A percentile compares a stretch with the other conserved stretches of the same genome.
These are phyloP conservation scores for Macroramphosus scolopax DNA, from an alignment of 2,797 vertebrate genomes.

Conservation along the genomic window DNA sequence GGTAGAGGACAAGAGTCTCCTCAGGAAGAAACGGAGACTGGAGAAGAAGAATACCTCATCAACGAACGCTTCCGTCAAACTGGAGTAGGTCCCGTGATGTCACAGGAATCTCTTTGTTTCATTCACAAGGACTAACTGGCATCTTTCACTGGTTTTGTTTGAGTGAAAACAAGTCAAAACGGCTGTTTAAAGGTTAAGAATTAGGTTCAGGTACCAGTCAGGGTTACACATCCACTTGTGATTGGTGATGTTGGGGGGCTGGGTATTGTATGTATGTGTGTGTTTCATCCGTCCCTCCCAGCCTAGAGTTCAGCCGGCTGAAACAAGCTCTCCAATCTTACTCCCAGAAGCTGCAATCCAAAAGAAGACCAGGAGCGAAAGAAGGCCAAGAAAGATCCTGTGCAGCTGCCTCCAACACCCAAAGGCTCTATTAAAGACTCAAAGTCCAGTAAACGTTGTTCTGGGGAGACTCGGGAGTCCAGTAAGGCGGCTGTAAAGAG, in stretches of 20 bases:
- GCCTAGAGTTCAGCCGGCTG: not conserved
- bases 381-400: conserved; percentile 52
- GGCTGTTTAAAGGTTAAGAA: too few species aligned
- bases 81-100: conserved; percentile 79
- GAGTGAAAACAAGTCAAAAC: too few species aligned
- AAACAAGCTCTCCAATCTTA: not conserved
- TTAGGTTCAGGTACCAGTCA: too few species aligned
- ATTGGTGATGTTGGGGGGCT: too few species aligned
- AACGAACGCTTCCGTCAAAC: conserved; percentile 66
- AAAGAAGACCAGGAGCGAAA: conserved; percentile 68
- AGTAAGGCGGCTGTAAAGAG: conserved; percentile 44
- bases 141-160: too few species aligned
- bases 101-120: not conserved
- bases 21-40: conserved; percentile 82
- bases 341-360: conserved; percentile 56
- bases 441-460: conserved; percentile 61
- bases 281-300: not conserved
- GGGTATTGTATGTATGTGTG: too few species aligned
- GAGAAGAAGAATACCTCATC: conserved; percentile 76
- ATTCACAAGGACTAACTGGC: not conserved
- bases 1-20: conserved; percentile 63
- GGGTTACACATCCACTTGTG: too few species aligned
- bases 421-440: conserved; percentile 36
- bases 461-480: conserved; percentile 34
- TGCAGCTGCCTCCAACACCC: conserved; percentile 23